Evolutionary conservation across 64 coral and sea anemone genomes (phyloP).

Genomic region (Orbicella faveolata): DNA sequence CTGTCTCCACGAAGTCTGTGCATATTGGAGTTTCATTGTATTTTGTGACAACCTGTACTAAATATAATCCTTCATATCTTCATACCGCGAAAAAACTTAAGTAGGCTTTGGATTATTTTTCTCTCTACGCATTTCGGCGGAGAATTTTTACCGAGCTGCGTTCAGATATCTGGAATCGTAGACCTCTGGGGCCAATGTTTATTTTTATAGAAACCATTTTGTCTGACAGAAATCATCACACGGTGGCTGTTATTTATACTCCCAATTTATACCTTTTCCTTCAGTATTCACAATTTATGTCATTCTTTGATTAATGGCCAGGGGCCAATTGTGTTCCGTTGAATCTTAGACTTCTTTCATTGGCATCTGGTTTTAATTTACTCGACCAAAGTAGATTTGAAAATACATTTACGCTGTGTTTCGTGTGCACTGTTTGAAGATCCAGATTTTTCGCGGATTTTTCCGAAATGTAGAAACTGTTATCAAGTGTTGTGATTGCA

Average conservation of each 20-base stretch:
- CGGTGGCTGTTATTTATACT: conserved; percentile 11
- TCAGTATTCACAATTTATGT: conserved; percentile 27
- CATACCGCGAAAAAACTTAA: conserved; percentile 15
- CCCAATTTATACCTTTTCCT: conserved; percentile 31
- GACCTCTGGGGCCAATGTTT: neutral
- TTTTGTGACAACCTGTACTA: conserved; percentile 33
- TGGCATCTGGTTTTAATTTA: conserved; percentile 27
- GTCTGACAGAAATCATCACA: neutral
- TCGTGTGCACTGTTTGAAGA: neutral
- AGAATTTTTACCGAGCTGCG: conserved; percentile 31
- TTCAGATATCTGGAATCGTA: neutral
- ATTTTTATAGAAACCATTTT: conserved; percentile 26
- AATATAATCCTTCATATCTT: conserved; percentile 48
- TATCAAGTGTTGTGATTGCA: neutral
- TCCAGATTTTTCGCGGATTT: neutral
- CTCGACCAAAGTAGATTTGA: conserved; percentile 11
- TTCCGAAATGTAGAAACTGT: neutral
- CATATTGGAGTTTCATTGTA: conserved; percentile 48
- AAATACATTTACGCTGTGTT: conserved; percentile 28
- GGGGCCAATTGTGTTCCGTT: conserved; percentile 37
- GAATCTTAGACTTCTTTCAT: conserved; percentile 19
- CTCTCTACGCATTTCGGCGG: conserved; percentile 26
- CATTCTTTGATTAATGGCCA: conserved; percentile 48
- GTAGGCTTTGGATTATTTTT: conserved; percentile 52
- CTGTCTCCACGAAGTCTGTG: conserved; percentile 30